Evolutionary conservation across 1,140 invertebrate genomes (phyloP), one percentile per base, ranked within the genome.

Genomic region (Matsumurasca onukii): DNA sequence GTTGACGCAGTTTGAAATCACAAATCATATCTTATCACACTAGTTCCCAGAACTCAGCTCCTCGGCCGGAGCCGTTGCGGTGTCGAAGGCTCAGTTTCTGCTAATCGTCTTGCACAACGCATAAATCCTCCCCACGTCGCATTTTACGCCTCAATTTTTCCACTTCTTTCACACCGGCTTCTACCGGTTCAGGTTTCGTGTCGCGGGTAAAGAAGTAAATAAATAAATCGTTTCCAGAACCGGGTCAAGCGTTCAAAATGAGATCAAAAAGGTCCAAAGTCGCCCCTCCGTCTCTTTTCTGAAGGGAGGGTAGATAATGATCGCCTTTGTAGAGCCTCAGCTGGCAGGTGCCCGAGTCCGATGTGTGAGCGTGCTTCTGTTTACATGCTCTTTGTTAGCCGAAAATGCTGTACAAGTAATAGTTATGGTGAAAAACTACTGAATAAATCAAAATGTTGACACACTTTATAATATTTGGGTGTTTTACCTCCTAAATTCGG

Each of bases 191-290:
- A 12, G 22, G 24, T 59, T 59, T 25, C 55, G 55, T n/a, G 3
- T 22, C 20, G 9, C 20, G 25, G 55, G 55, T 9, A 29, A 59
- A 59, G 25, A 59, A 59, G 55, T 59, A 59, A 59, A 59, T 59
- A 59, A 59, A 59, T 59, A 59, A 59, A 59, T 59, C 55, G 55
- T 59, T 59, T 59, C 55, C 55, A 59, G 55, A 25, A n/a, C 25
- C 55, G 55, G 55, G 55, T 59, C 55, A 59, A 59, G 55, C 55
- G 55, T 59, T 27, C 15, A 59, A 59, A 59, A 59, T 59, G 55
- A 59, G 55, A 59, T 59, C 55, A 59, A 59, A 59, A 59, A 59
- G 55, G 55, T 59, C 55, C 55, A 59, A 59, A 59, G 55, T 59
- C 55, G 55, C 15, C 22, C 34, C 34, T 39, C 34, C 34, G 34